Evolutionary conservation across 2,797 vertebrate genomes (phyloP), one percentile per base, ranked within the genome.

Genomic region (Sebastes flavidus): DNA sequence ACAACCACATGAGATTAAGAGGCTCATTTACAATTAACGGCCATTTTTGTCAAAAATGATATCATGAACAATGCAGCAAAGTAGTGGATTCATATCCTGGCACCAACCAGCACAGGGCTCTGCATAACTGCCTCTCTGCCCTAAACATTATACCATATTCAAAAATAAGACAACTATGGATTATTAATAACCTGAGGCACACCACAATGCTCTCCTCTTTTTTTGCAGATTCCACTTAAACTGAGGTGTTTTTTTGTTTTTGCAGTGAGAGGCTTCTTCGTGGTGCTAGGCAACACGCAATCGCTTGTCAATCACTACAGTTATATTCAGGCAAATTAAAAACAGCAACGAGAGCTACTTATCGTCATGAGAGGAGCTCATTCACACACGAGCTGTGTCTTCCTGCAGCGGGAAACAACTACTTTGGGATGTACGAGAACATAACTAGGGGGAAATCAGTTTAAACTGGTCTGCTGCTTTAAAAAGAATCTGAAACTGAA

Each of bases 271-370:
- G 30, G n/a, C 70, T 25, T 77, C 46, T 27, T 59, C 16, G 16
- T 66, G 78, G 79, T 80, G 81, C 81, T 80, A 84, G 75, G 83
- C 80, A 89, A 87, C 86, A 80, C 36, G 18, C 56, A 29, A 71
- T 58, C 6, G 16, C 77, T 70, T 69, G 69, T 85, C 83, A 86
- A 61, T 86, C 77, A 80, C 46, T 68, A 38, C 58, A 52, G 55
- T 78, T 70, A 74, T 70, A 84, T 72, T 79, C 66, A 73, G 49
- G 63, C 62, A 80, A 42, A 80, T 81, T 83, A 83, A 85, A 84
- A 85, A 71, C 68, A 61, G 71, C 38, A 69, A 75, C 65, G 69
- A 72, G 38, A 75, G 36, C 36, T n/a, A 76, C 46, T 67, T 71
- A 36, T 61, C 5, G 25, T 59, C 63, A 80, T 36, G 75, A 59